phyloP scores from a whole-genome alignment of 2,888 invertebrate genomes.

The Serripes groenlandicus region DNA sequence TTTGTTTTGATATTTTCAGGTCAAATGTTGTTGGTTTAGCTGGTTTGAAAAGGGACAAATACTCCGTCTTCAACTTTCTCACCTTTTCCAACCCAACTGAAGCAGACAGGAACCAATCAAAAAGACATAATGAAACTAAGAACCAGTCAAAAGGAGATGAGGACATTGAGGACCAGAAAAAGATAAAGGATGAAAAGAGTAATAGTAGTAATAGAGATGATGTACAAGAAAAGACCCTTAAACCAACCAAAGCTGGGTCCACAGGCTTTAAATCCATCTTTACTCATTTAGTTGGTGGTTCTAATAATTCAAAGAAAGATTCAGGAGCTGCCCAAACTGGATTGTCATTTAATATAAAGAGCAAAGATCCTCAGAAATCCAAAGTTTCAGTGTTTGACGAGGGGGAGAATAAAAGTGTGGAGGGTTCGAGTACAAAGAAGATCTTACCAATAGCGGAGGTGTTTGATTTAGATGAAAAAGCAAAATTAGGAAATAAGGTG shows the following conservation, averaged over 20 bases:
- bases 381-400: conserved; percentile 43
- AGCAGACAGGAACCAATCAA: conserved; percentile 7
- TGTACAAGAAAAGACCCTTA: conserved; percentile 29
- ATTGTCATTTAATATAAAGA: conserved; percentile 61
- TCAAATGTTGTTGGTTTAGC: conserved; percentile 86
- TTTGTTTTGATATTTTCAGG: conserved; percentile 70
- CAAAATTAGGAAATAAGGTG: not conserved
- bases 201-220: not conserved
- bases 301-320: conserved; percentile 25
- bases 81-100: conserved; percentile 79
- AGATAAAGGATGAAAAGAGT: not conserved
- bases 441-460: not conserved
- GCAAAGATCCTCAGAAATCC: conserved; percentile 47
- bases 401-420: not conserved
- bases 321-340: conserved; percentile 35
- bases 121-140: too few species aligned
- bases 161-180: not conserved
- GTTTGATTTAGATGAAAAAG: not conserved
- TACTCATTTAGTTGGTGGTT: conserved; percentile 59
- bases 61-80: conserved; percentile 93
- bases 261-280: conserved; percentile 65
- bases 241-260: not conserved
- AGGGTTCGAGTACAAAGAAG: not conserved
- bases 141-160: too few species aligned
- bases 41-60: conserved; percentile 90